phyloP scores from a whole-genome alignment of 2,113 vertebrate species.

The Tragelaphus strepsiceros region DNA sequence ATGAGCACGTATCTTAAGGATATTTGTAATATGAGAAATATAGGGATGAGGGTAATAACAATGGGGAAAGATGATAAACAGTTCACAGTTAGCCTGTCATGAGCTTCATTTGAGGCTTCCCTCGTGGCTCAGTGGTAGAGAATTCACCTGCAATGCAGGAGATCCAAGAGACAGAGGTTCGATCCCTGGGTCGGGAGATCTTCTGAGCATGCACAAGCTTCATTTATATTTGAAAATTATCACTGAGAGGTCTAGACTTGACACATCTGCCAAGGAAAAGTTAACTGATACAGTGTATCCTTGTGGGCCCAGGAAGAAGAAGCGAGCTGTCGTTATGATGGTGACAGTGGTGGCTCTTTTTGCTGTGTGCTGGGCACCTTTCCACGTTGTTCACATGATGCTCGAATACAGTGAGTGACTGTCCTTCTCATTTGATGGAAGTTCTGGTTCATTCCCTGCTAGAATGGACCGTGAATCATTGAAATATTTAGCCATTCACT shows the following conservation, averaged over 20 bases:
- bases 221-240: neutral
- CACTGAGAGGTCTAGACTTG: too few relatives aligned
- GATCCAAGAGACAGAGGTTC: neutral
- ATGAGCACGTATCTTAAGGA: neutral
- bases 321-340: conserved; percentile 83
- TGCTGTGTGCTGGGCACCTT: conserved; percentile 83
- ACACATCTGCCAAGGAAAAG: neutral
- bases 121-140: neutral
- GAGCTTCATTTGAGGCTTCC: neutral
- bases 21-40: too few relatives aligned
- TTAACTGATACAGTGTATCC: neutral
- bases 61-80: neutral
- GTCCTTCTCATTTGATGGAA: neutral
- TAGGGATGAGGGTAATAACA: too few relatives aligned
- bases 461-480: neutral
- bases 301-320: conserved; percentile 80
- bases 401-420: conserved; percentile 80
- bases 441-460: neutral
- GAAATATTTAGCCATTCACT: neutral
- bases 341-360: conserved; percentile 83
- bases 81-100: too few relatives aligned
- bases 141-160: neutral
- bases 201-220: neutral
- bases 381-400: conserved; percentile 82
- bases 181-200: neutral